Base-by-base conservation (phyloP, 2,113 vertebrate species). In the Zosterops lateralis region DNA sequence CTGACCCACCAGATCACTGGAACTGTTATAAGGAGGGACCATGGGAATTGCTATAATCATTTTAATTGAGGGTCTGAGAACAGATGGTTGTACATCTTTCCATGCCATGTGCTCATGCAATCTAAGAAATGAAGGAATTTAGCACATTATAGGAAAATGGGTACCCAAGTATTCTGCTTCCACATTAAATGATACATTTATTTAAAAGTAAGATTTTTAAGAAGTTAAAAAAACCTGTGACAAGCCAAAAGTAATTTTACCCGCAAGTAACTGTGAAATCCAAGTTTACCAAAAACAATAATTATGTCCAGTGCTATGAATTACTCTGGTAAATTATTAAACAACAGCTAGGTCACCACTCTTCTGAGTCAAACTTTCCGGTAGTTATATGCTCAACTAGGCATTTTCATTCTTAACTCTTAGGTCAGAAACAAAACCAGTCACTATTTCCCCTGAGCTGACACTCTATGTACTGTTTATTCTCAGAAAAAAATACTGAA, bases 241-340 rank as follows among this genome's bases (percentile, higher is more conserved):
- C 18, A 72, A 87, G n/a, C 13, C 34, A 61, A 66, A 85, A 88
- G 62, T 56, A 66, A 70, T 73, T 87, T 85, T 26, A 57, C 32
- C 38, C 3, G 1, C 50, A 77, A 92, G 14, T 50, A 80, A 73
- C 51, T 1, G 0, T 72, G 64, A 80, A 93, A 85, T 44, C 31
- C 0, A 3, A 57, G 72, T 86, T 86, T 54, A 92, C 83, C 34
- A 71, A 10, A 28, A 58, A 78, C 12, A 1, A 21, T 67, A 64
- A 58, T 34, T 50, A 18, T 31, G n/a, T 45, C 31, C 60, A 74
- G 12, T 44, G 34, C 58, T 47, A 77, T 51, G 32, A 90, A 89
- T 73, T 74, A 80, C 68, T 84, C 60, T 25, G 34, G 64, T 89
- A 84, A 93, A 90, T 79, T 66, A 90, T 83, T 92, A 85, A 93